Evolutionary conservation across 35 echinoderm and acorn worm genomes (phyloP).

Genomic region (Strongylocentrotus purpuratus): DNA sequence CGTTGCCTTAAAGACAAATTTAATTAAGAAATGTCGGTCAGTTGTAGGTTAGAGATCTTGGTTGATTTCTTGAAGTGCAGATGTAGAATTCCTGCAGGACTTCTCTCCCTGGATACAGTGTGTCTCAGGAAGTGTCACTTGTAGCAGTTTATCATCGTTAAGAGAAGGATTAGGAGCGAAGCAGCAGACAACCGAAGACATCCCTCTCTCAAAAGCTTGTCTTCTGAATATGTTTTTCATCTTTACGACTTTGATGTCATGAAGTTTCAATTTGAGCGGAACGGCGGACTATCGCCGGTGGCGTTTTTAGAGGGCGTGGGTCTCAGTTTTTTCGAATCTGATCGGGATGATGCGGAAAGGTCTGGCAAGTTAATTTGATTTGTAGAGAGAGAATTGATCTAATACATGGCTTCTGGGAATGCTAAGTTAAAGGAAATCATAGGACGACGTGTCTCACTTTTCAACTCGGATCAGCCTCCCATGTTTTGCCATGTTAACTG

Average conservation of each 20-base stretch:
- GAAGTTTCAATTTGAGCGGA: conserved; percentile 27
- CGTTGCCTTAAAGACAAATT: conserved; percentile 28
- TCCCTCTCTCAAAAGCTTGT: conserved; percentile 2
- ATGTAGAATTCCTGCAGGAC: neutral
- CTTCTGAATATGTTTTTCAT: conserved; percentile 12
- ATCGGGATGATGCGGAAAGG: conserved; percentile 45
- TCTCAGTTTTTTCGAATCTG: conserved; percentile 46
- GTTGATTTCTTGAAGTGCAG: conserved; percentile 13
- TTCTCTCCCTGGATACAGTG: neutral
- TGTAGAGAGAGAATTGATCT: conserved; percentile 51
- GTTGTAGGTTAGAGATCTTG: neutral
- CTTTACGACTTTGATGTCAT: conserved; percentile 9
- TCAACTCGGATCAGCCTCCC: neutral
- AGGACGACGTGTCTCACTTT: conserved; percentile 26
- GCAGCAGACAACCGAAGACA: neutral
- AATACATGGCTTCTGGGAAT: conserved; percentile 45
- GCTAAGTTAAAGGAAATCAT: conserved; percentile 38
- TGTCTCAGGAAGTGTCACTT: neutral
- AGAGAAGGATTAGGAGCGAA: conserved; percentile 1
- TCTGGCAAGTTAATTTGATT: conserved; percentile 52
- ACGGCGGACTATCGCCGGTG: conserved; percentile 19
- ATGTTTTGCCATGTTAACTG: neutral
- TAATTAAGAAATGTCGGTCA: conserved; percentile 49
- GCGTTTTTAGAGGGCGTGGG: conserved; percentile 38
- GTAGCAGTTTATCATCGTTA: conserved; percentile 9